Evolutionary conservation across 2,113 vertebrate species (phyloP), one percentile per base, ranked within the genome.

Genomic region (Poeciliopsis retropinna): DNA sequence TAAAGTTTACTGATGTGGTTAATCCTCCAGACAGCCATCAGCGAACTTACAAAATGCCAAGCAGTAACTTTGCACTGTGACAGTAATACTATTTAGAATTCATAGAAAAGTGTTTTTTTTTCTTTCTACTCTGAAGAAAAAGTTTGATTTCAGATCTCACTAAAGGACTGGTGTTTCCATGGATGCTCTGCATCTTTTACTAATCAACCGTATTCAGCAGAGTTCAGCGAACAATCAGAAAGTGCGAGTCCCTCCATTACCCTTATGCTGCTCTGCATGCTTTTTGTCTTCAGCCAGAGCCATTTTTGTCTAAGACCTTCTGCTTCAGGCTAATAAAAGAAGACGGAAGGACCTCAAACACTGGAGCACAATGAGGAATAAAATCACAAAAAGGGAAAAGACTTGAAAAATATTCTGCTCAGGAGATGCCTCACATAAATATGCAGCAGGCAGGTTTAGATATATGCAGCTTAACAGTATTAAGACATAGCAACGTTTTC

Each of bases 21-120:
- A 87, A 90, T 88, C 88, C 85, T 75, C 66, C 6, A 65, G 82
- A 85, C 84, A 85, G 85, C 80, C 82, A 87, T 85, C 87, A 80
- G 72, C 31, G 73, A 84, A 78, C 73, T 72, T 32, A 72, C 72
- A 81, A 79, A 87, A 83, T 82, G 60, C 70, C 70, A 75, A 81
- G 81, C 69, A 73, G 41, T 60, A 61, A 71, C 64, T 75, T 78
- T 65, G 34, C 54, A 78, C 75, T 60, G 13, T 73, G 78, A 87
- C 83, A 83, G 65, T 76, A 81, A 88, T 75, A 60, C 75, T 80
- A 27, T 79, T 83, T 76, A 78, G 66, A 83, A 85, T 86, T 87
- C 77, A 87, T 76, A 44, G 54, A 72, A 76, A 39, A 54, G 19
- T 8, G 27, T 34, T 39, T 80, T 47, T 80, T 47, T 39, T 32